Base-by-base conservation (phyloP, 37 sponge, comb jelly and placozoan genomes). In the Bolinopsis microptera region DNA sequence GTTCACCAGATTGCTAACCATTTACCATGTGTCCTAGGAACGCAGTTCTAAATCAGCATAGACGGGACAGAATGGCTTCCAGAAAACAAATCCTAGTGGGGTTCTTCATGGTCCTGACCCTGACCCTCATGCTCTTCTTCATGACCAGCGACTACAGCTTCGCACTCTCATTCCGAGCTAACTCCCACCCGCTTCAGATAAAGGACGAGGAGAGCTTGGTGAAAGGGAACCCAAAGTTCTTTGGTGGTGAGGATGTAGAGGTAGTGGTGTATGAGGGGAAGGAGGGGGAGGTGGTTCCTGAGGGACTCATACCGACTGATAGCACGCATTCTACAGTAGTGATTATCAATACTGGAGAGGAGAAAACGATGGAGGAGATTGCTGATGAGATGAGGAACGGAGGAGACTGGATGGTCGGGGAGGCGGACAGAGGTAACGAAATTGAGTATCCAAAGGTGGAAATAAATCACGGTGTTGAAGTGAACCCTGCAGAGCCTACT, bases 71-170 rank as follows among this genome's bases (percentile, higher is more conserved):
- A 21, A 72, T 72, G 75, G 31, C 31, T 5, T 23, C 75, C 26
- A 28, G 18, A n/a, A 72, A 72, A 72, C 75, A 72, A n/a, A n/a
- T n/a, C 75, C 75, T 72, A n/a, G 26, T 72, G 75, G 75, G 31
- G 3, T n/a, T 72, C 31, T 28, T 72, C 26, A 72, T 28, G 3
- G 75, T 21, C 26, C 31, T 72, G 22, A 72, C 75, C 26, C 22
- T 72, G 3, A 24, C 26, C 31, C 31, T 72, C 26, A 72, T 72
- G 75, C 2, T 72, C 31, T 72, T 72, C 75, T 30, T 72, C 31
- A 72, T 72, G 75, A 30, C 31, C 13, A 24, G 22, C 26, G 75
- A 72, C 75, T 72, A 72, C 75, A 30, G 5, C 75, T 72, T 72
- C 75, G 3, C 31, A 30, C n/a, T 72, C 75, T 72, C 75, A 8